Evolutionary conservation across 1,140 invertebrate genomes (phyloP), one percentile per base, ranked within the genome.

Genomic region (Papilio xuthus): DNA sequence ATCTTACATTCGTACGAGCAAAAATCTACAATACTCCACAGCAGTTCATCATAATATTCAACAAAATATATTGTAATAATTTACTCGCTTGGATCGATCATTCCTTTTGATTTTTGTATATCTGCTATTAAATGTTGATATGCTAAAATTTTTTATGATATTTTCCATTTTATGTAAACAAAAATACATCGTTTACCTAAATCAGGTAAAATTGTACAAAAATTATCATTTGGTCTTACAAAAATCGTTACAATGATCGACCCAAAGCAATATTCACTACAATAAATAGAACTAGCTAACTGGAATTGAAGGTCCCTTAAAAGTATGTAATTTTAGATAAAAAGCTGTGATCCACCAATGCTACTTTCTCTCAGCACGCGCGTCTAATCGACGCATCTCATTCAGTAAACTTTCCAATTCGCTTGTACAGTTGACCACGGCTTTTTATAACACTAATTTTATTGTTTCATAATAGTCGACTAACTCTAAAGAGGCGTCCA

Each of bases 241-340:
- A 91, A 94, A 92, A 88, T 86, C 86, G 80, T 84, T 84, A 79
- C 81, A 83, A 87, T 89, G 90, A 90, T 92, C 88, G 89, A 91
- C 88, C 91, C 89, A 89, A 89, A 86, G 87, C 84, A 89, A 88
- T 91, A 89, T 90, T 89, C 83, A 91, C 91, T 94, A 94, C 92
- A 92, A 91, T 93, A 93, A 92, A 91, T 93, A 93, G 90, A 92
- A 92, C 90, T 94, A 93, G 88, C 92, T 93, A 94, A 92, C 86
- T 93, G 92, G 92, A 94, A 94, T 94, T 94, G 89, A 93, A 94
- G 92, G 92, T 94, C 92, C 92, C 92, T 94, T 94, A 94, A 90
- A 93, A 92, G 89, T 93, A 92, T 92, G 87, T 92, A 91, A 89
- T 89, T 90, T 89, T 86, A 90, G 87, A 78, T 87, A 84, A 88